phyloP scores from a whole-genome alignment of 2,113 vertebrate genomes.

The Pituophis catenifer region DNA sequence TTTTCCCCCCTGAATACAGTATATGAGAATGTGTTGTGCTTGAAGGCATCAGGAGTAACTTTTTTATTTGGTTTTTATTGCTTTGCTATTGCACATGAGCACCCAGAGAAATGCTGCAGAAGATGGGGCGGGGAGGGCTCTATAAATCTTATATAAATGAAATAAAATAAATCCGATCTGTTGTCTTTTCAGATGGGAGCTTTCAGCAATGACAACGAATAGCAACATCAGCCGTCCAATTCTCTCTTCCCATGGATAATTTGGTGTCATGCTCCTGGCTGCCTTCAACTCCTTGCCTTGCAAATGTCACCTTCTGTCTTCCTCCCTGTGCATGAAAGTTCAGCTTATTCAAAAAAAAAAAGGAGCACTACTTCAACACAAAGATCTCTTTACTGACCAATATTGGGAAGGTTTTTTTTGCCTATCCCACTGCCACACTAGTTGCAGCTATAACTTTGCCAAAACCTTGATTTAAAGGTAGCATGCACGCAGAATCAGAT shows the following conservation, averaged over 20 bases:
- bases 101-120: neutral
- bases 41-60: neutral
- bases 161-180: neutral
- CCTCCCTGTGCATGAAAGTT: constrained; percentile 60
- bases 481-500: constrained; percentile 22
- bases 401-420: neutral
- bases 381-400: constrained; percentile 23
- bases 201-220: constrained; percentile 99
- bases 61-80: neutral
- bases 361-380: constrained; percentile 17
- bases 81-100: neutral
- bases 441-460: constrained; percentile 41
- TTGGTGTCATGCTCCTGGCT: constrained; percentile 38
- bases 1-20: neutral
- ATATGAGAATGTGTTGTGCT: neutral
- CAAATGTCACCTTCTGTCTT: constrained; percentile 58
- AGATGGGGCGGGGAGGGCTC: neutral
- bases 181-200: constrained; percentile 87
- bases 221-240: constrained; percentile 99
- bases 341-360: constrained; percentile 56
- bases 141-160: neutral
- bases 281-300: constrained; percentile 48
- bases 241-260: constrained; percentile 90
- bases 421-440: neutral
- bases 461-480: neutral